Evolutionary conservation across 2,797 vertebrate species (phyloP).

Genomic region (Thamnophis elegans): DNA sequence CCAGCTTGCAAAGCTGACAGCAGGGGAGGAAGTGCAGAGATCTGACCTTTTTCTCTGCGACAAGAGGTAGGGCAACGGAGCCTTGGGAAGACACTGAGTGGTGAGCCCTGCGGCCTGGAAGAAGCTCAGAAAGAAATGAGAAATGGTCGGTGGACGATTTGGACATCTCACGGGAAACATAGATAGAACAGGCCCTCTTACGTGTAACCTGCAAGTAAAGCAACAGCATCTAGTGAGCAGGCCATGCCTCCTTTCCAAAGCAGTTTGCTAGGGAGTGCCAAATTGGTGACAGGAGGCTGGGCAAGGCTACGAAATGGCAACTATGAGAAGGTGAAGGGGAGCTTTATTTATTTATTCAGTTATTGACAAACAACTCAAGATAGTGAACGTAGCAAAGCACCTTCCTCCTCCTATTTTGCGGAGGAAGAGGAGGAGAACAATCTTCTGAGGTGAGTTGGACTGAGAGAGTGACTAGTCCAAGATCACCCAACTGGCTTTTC

Average conservation of each 20-base stretch:
- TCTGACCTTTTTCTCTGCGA: conserved; percentile 47
- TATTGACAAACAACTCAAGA: neutral
- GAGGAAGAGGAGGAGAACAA: no score
- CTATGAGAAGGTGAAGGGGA: neutral
- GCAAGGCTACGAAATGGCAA: neutral
- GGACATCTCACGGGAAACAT: conserved; percentile 25
- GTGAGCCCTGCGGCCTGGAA: conserved; percentile 44
- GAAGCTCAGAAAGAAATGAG: conserved; percentile 50
- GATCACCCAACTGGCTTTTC: no score
- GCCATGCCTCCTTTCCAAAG: no score
- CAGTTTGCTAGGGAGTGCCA: neutral
- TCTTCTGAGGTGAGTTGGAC: neutral
- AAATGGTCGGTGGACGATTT: conserved; percentile 41
- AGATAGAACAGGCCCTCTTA: neutral
- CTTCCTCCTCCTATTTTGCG: neutral
- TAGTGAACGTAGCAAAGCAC: neutral
- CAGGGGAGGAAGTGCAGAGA: conserved; percentile 20
- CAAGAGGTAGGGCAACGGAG: conserved; percentile 50
- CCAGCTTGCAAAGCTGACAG: conserved; percentile 44
- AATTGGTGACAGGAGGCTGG: neutral
- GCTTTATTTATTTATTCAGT: neutral
- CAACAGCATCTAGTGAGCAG: neutral
- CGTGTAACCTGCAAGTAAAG: neutral
- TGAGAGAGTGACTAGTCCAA: neutral
- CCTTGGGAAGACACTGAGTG: conserved; percentile 35